phyloP scores from a whole-genome alignment of 2,888 invertebrate genomes.

The Mystacides longicornis region DNA sequence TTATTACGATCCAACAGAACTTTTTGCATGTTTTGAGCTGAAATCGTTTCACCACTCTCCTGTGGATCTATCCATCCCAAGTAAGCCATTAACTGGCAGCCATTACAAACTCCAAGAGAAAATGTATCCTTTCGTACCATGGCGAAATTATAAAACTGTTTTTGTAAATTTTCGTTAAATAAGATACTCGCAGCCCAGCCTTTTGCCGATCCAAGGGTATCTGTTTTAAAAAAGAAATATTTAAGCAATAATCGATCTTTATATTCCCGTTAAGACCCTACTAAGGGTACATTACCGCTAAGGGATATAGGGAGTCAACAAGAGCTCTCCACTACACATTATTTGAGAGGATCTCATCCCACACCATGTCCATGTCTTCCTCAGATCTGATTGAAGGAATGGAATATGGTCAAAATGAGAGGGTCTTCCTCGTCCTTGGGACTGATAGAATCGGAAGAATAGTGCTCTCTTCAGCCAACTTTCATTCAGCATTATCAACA shows the following conservation, averaged over 20 bases:
- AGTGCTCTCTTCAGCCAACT: too few relatives aligned
- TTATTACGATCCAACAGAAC: slow-evolving; percentile 75
- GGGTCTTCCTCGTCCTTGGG: too few relatives aligned
- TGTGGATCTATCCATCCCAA: slow-evolving; percentile 70
- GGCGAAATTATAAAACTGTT: slow-evolving; percentile 73
- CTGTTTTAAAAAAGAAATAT: slow-evolving; percentile 36
- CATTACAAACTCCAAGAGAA: slow-evolving; percentile 97
- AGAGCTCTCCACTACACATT: too few relatives aligned
- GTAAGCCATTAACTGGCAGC: slow-evolving; percentile 91
- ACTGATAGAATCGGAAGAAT: too few relatives aligned
- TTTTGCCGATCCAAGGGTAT: slow-evolving; percentile 94
- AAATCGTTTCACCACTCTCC: slow-evolving; percentile 23
- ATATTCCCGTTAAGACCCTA: too few relatives aligned
- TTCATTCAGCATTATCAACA: too few relatives aligned
- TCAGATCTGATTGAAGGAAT: too few relatives aligned
- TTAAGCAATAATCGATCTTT: background rate
- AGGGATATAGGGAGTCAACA: too few relatives aligned
- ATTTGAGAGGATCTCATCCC: too few relatives aligned
- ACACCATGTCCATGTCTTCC: too few relatives aligned
- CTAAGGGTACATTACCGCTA: too few relatives aligned
- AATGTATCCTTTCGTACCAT: slow-evolving; percentile 71
- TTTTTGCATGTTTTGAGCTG: slow-evolving; percentile 40
- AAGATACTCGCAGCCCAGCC: slow-evolving; percentile 94
- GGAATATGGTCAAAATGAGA: too few relatives aligned
- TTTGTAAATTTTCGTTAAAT: slow-evolving; percentile 66